A percentile compares a stretch with the other conserved stretches of the same genome.
Conservation (phyloP, 2,888 invertebrate genomes). For the Poecilus cupreus region DNA sequence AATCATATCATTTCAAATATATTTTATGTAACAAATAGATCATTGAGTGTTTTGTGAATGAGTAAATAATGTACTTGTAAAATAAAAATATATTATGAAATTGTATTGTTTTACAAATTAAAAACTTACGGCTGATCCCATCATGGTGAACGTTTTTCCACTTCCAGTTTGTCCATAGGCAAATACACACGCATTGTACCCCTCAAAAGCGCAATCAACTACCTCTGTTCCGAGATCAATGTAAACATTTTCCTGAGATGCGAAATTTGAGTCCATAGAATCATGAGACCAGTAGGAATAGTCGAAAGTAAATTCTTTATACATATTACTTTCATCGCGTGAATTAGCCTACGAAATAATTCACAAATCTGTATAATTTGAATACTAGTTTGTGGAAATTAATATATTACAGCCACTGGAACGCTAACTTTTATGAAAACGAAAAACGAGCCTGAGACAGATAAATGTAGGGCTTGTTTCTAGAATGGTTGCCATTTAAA, state of each 20-base stretch:
- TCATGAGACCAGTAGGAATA: slow-evolving; percentile 92
- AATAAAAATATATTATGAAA: not conserved
- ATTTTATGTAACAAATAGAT: too few relatives aligned
- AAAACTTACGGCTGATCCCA: slow-evolving; percentile 83
- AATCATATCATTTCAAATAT: too few relatives aligned
- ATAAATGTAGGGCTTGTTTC: too few relatives aligned
- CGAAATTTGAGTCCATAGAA: slow-evolving; percentile 80
- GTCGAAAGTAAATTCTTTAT: slow-evolving; percentile 92
- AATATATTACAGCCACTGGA: too few relatives aligned
- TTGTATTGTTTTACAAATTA: not conserved
- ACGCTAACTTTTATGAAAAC: too few relatives aligned
- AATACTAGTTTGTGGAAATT: too few relatives aligned
- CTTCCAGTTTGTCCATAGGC: slow-evolving; percentile 95
- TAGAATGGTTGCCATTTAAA: too few relatives aligned
- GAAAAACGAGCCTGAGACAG: too few relatives aligned
- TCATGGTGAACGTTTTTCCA: slow-evolving; percentile 95
- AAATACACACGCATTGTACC: slow-evolving; percentile 93
- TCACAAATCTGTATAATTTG: not conserved
- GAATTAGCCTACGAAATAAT: slow-evolving; percentile 67
- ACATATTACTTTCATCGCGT: slow-evolving; percentile 73
- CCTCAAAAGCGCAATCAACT: slow-evolving; percentile 87
- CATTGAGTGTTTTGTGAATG: too few relatives aligned
- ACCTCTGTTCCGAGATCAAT: slow-evolving; percentile 86
- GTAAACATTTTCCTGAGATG: slow-evolving; percentile 88
- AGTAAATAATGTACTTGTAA: too few relatives aligned